Conservation (phyloP, 92 coral and sea anemone genomes). For the Nematostella vectensis region DNA sequence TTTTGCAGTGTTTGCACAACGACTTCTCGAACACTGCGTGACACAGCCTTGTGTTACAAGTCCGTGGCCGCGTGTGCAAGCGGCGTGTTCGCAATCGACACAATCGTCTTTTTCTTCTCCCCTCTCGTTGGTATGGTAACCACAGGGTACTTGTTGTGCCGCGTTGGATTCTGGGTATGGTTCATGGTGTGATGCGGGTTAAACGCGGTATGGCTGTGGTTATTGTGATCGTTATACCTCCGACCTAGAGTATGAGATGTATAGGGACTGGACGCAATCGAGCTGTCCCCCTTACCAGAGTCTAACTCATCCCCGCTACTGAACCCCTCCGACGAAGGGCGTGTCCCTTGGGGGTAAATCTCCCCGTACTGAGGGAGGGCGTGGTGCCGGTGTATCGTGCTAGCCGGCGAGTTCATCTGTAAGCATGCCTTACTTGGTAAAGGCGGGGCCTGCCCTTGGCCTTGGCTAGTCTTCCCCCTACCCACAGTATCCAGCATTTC, state of each 20-base stretch:
- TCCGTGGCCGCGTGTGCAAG: constrained; percentile 19
- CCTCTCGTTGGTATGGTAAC: constrained; percentile 25
- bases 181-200: constrained; percentile 15
- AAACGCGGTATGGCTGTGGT: background rate
- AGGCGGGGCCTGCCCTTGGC: constrained; percentile 41
- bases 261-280: constrained; percentile 60
- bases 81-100: constrained; percentile 6
- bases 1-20: no score
- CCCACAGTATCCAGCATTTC: constrained; percentile 18
- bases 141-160: constrained; percentile 20
- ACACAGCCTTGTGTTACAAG: constrained; percentile 14
- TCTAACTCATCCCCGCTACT: constrained; percentile 72
- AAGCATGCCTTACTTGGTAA: constrained; percentile 26
- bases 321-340: constrained; percentile 37
- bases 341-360: constrained; percentile 25
- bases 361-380: constrained; percentile 26
- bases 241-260: constrained; percentile 41
- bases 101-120: constrained; percentile 20
- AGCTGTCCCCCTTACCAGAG: constrained; percentile 63
- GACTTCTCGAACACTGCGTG: no score
- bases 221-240: background rate
- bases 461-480: constrained; percentile 18
- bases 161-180: constrained; percentile 14
- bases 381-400: constrained; percentile 19
- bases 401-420: constrained; percentile 30